These are phyloP conservation scores for Zaprionus camerounensis DNA, from an alignment of 1,140 invertebrate genomes.

Conservation along the genomic window DNA sequence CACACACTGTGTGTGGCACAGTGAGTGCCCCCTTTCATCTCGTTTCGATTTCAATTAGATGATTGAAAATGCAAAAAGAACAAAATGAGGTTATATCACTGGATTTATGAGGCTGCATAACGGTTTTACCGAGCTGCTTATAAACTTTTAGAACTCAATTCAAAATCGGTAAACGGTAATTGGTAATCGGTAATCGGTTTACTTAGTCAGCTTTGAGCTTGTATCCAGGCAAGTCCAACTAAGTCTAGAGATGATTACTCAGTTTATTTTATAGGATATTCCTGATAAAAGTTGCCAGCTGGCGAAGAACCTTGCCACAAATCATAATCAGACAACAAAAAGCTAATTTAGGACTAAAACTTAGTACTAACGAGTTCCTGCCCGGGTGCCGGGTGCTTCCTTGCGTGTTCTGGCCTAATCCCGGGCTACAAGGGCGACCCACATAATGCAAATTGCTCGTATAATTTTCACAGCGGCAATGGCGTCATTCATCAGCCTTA, in stretches of 20 bases:
- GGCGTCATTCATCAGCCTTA: constrained; percentile 74
- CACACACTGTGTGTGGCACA: too few species aligned
- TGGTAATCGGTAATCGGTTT: background rate
- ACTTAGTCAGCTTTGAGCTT: background rate
- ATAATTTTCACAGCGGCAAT: constrained; percentile 76
- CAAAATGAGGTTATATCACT: background rate
- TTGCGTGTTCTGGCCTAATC: constrained; percentile 38
- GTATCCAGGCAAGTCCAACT: too few species aligned
- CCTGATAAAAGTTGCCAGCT: too few species aligned
- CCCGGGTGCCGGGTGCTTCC: background rate
- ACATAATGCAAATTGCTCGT: constrained; percentile 80
- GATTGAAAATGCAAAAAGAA: constrained; percentile 55
- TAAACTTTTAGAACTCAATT: background rate
- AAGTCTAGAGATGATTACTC: too few species aligned
- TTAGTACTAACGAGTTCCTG: constrained; percentile 13
- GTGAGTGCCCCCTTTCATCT: constrained; percentile 43
- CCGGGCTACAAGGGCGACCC: constrained; percentile 53
- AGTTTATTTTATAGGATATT: too few species aligned
- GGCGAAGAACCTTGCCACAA: constrained; percentile 5
- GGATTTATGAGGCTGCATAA: background rate
- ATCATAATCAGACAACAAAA: constrained; percentile 30
- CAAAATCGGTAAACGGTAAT: background rate
- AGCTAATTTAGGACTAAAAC: constrained; percentile 26
- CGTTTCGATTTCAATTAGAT: constrained; percentile 73
- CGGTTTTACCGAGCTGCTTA: background rate